phyloP scores from a whole-genome alignment of 1,140 invertebrate species.

The Drosophila eugracilis region DNA sequence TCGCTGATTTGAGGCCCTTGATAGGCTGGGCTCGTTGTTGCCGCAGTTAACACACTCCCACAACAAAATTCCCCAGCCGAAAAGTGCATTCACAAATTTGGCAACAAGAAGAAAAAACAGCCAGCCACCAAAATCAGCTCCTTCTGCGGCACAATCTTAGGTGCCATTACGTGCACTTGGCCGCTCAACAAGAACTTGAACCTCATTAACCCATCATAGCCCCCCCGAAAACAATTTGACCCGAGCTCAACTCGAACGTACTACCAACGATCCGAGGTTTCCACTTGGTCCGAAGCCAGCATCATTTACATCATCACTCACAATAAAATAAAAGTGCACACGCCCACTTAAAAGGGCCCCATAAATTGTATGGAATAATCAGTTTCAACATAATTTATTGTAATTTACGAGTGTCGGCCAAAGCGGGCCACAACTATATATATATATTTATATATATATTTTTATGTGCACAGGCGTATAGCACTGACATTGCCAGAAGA shows the following conservation, averaged over 20 bases:
- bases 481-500: constrained; percentile 69
- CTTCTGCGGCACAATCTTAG: constrained; percentile 44
- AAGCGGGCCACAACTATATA: constrained; percentile 48
- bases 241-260: constrained; percentile 61
- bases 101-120: neutral
- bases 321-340: constrained; percentile 83
- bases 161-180: constrained; percentile 45
- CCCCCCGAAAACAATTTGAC: constrained; percentile 67
- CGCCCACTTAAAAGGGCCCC: constrained; percentile 80
- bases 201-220: constrained; percentile 72
- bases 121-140: constrained; percentile 30
- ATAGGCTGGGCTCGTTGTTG: constrained; percentile 63
- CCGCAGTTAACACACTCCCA: constrained; percentile 80
- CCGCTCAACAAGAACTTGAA: constrained; percentile 49
- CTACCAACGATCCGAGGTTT: constrained; percentile 32
- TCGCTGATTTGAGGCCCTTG: constrained; percentile 69
- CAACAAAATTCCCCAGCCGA: constrained; percentile 39
- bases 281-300: constrained; percentile 55
- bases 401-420: constrained; percentile 81
- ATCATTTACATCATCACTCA: constrained; percentile 83
- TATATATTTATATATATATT: constrained; percentile 5
- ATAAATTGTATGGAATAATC: constrained; percentile 83
- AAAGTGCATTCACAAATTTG: constrained; percentile 26
- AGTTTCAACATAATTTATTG: constrained; percentile 84
- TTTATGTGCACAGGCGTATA: constrained; percentile 14